A percentile compares a stretch with the other conserved stretches of the same genome.
Conservation (phyloP, 1,140 invertebrate species). For the Drosophila sproati region DNA sequence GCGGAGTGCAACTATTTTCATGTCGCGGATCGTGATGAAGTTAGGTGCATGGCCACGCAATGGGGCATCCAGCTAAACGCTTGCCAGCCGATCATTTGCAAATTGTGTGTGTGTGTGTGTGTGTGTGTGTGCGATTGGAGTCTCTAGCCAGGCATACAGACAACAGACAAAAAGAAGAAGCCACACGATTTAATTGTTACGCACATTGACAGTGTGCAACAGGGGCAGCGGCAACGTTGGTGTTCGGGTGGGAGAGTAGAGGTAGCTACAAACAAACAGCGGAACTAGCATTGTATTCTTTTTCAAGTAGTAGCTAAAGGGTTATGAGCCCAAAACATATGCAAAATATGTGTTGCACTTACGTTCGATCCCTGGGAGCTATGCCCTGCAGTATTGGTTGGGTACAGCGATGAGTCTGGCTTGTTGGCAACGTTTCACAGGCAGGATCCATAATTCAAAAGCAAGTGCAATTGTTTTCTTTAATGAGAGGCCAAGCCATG, state of each 20-base stretch:
- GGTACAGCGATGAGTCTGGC: conserved; percentile 17
- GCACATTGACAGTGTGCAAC: conserved; percentile 70
- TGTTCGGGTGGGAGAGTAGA: neutral
- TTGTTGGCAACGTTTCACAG: conserved; percentile 29
- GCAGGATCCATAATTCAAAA: conserved; percentile 36
- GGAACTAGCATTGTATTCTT: conserved; percentile 35
- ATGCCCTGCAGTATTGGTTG: conserved; percentile 16
- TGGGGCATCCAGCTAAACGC: conserved; percentile 56
- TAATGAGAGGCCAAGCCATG: conserved; percentile 32
- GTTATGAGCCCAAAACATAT: conserved; percentile 44
- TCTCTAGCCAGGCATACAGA: conserved; percentile 3
- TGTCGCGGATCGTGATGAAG: conserved; percentile 82
- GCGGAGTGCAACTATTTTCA: conserved; percentile 77
- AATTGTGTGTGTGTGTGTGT: conserved; percentile 44
- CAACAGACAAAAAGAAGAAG: conserved; percentile 50
- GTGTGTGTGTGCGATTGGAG: neutral
- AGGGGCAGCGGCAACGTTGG: neutral
- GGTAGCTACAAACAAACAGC: conserved; percentile 7
- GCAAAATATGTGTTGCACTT: conserved; percentile 30
- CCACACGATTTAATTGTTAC: conserved; percentile 84
- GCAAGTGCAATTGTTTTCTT: conserved; percentile 37
- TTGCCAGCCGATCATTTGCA: conserved; percentile 60
- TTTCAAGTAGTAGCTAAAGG: conserved; percentile 11
- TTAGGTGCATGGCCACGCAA: conserved; percentile 78
- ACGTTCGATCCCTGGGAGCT: neutral